Evolutionary conservation across 1,140 invertebrate species (phyloP).

Genomic region (Dreissena polymorpha): DNA sequence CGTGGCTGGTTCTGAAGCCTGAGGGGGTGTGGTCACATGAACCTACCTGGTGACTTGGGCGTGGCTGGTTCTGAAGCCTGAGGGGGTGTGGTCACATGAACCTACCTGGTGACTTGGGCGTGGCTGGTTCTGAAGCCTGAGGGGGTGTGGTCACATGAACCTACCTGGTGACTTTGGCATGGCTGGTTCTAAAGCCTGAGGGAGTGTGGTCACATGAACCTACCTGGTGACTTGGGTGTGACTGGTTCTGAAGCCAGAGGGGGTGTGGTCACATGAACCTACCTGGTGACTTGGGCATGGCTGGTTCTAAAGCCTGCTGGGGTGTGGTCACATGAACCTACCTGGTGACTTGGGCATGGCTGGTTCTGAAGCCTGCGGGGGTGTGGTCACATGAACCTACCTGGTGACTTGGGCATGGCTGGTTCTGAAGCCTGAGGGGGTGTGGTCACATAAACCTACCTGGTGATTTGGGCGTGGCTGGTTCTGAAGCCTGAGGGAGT

Average conservation of each 20-base stretch:
- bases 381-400: slow-evolving; percentile 71
- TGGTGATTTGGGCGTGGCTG: slow-evolving; percentile 56
- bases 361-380: slow-evolving; percentile 49
- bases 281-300: slow-evolving; percentile 59
- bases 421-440: slow-evolving; percentile 53
- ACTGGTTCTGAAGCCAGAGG: slow-evolving; percentile 43
- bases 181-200: slow-evolving; percentile 41
- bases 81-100: slow-evolving; percentile 71
- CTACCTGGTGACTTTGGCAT: slow-evolving; percentile 58
- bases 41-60: slow-evolving; percentile 57
- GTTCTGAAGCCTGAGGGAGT: slow-evolving; percentile 50
- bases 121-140: slow-evolving; percentile 41
- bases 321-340: slow-evolving; percentile 72
- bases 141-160: slow-evolving; percentile 72
- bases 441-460: slow-evolving; percentile 71
- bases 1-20: slow-evolving; percentile 43
- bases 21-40: slow-evolving; percentile 71
- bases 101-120: slow-evolving; percentile 58
- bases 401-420: slow-evolving; percentile 56
- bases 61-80: slow-evolving; percentile 45
- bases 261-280: slow-evolving; percentile 71
- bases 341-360: slow-evolving; percentile 57
- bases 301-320: slow-evolving; percentile 41
- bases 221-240: slow-evolving; percentile 59
- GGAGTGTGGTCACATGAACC: slow-evolving; percentile 71